Percentiles rank a stretch among this genome's conserved stretches.
Evolutionary conservation across 2,113 vertebrate species (phyloP).

Genomic region (Elanoides forficatus): DNA sequence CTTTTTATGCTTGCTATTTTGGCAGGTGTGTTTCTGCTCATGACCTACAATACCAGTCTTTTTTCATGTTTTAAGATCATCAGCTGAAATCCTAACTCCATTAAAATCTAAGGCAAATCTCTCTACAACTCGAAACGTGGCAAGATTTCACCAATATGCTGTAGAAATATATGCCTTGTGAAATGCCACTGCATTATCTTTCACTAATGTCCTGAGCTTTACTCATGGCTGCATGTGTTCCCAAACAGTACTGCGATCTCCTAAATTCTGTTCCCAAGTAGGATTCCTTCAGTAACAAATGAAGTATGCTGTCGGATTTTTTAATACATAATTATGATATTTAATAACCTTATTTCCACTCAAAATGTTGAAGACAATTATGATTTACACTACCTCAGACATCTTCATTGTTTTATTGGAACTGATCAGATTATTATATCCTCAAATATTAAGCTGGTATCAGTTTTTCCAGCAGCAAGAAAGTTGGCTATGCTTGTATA

Average conservation of each 20-base stretch:
- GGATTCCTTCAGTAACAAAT: not conserved
- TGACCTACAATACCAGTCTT: not conserved
- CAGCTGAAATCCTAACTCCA: not conserved
- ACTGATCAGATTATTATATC: not conserved
- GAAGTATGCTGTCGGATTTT: not conserved
- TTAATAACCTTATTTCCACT: not conserved
- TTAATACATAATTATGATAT: not conserved
- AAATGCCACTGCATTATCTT: not conserved
- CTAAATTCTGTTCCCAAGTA: not conserved
- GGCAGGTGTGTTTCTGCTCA: not conserved
- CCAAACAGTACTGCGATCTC: not conserved
- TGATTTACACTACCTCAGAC: not conserved
- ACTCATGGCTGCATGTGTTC: not conserved
- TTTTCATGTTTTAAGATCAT: not conserved
- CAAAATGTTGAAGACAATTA: not conserved
- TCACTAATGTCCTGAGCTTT: not conserved
- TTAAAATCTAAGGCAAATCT: not conserved
- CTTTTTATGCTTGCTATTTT: not conserved
- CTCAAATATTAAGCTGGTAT: not conserved
- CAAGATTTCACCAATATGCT: not conserved
- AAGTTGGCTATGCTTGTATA: not conserved
- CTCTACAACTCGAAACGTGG: not conserved
- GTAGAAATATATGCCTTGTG: not conserved
- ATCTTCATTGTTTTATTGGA: not conserved
- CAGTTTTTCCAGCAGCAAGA: not conserved